Base-by-base conservation (phyloP, 1,140 invertebrate species). In the Heliconius melpomene region DNA sequence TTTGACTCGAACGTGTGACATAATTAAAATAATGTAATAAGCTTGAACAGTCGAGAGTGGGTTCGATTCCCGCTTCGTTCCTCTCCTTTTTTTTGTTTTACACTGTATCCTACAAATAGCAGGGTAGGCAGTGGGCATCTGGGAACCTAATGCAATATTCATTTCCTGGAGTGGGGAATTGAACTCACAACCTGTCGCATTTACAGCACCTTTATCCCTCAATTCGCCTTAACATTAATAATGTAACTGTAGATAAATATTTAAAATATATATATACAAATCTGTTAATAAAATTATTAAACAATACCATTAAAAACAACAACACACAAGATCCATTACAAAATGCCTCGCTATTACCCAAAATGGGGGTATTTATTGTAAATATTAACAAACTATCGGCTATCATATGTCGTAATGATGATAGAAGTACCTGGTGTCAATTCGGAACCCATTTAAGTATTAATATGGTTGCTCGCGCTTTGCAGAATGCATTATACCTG, bases 401-500 rank as follows among this genome's bases (percentile, higher is more conserved):
- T 29, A 66, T 66, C 26, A 13, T 66, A 26, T 11, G 16, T 66
- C 23, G n/a, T 66, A 66, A 66, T 66, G 16, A 66, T 18, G 60
- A 66, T 66, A 66, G 60, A 29, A 66, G 60, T 26, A 66, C 26
- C 26, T 66, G 60, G 0, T 29, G 60, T 66, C 60, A 66, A 66
- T 66, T 66, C 60, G 60, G 13, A 66, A 66, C 3, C 60, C 11
- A 66, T 66, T 66, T 50, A 74, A 74, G 40, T 74, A 74, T 26
- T 74, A 74, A 74, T 74, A 50, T 26, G 26, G 72, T 74, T 13
- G 26, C 11, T 13, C 60, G 23, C 60, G 60, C 23, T 38, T 72
- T 40, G 38, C 38, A 40, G 50, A 75, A 32, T 52, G 52, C 52
- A 32, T 60, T 75, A 66, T 20, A 32, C 74, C 36, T 38, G 20